phyloP scores from a whole-genome alignment of 2,888 invertebrate species.

The Rutpela maculata region DNA sequence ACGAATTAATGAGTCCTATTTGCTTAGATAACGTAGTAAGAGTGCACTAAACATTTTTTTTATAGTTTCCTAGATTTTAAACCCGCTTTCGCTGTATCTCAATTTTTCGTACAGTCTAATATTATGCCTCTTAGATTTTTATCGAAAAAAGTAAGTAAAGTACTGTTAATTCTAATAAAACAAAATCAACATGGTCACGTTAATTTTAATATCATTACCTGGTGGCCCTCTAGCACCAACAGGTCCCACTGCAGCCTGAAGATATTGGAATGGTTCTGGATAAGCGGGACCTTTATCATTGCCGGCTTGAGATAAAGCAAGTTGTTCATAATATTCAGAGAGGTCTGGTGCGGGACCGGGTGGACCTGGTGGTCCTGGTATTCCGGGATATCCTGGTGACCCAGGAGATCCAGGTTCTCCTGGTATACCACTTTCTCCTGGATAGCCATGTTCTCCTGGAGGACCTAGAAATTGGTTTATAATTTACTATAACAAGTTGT shows the following conservation, averaged over 20 bases:
- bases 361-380: slow-evolving; percentile 79
- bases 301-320: slow-evolving; percentile 82
- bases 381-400: slow-evolving; percentile 79
- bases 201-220: slow-evolving; percentile 48
- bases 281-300: slow-evolving; percentile 83
- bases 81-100: too few relatives aligned
- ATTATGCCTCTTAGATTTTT: too few relatives aligned
- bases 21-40: too few relatives aligned
- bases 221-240: slow-evolving; percentile 87
- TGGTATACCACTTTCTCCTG: slow-evolving; percentile 77
- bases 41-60: too few relatives aligned
- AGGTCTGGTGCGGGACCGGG: slow-evolving; percentile 85
- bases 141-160: not conserved
- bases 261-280: slow-evolving; percentile 81
- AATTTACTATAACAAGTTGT: not conserved
- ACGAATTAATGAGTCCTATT: too few relatives aligned
- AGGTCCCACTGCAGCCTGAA: slow-evolving; percentile 88
- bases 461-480: slow-evolving; percentile 64
- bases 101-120: too few relatives aligned
- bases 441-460: slow-evolving; percentile 76
- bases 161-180: not conserved
- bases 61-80: too few relatives aligned
- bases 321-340: slow-evolving; percentile 84
- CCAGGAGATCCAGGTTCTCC: slow-evolving; percentile 81
- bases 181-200: too few relatives aligned